Percentiles rank a stretch among this genome's conserved stretches.
Evolutionary conservation across 1,140 invertebrate genomes (phyloP).

Genomic region (Lasaia peninsularis): DNA sequence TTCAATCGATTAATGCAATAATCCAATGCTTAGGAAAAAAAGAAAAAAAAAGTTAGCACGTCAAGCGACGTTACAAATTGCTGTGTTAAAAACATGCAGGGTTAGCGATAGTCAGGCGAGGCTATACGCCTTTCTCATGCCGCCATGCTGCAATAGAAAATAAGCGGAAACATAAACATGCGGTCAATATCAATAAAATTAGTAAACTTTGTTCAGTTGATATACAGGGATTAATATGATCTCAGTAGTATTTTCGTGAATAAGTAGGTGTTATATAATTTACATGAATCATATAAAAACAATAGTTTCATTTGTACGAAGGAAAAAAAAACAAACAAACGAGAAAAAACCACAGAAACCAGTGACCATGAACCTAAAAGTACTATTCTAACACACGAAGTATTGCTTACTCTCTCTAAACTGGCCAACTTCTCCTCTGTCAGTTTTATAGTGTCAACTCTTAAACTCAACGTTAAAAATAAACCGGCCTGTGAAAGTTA

Average conservation of each 20-base stretch:
- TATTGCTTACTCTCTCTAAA: too few relatives aligned
- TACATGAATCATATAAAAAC: too few relatives aligned
- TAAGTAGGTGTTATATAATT: too few relatives aligned
- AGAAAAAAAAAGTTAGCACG: not conserved
- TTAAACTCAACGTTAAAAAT: too few relatives aligned
- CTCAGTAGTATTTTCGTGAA: not conserved
- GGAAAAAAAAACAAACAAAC: too few relatives aligned
- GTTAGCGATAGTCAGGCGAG: constrained; percentile 29
- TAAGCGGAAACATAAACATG: constrained; percentile 43
- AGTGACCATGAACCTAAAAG: too few relatives aligned
- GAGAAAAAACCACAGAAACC: too few relatives aligned
- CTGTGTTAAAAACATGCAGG: not conserved
- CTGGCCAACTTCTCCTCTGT: too few relatives aligned
- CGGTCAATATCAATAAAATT: constrained; percentile 23
- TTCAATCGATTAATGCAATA: not conserved
- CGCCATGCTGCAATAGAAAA: constrained; percentile 66
- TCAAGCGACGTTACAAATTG: not conserved
- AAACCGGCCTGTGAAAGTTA: too few relatives aligned
- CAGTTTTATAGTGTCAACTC: too few relatives aligned
- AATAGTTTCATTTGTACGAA: too few relatives aligned
- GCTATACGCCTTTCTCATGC: constrained; percentile 56
- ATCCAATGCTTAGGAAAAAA: not conserved
- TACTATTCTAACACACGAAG: too few relatives aligned
- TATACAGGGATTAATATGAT: constrained; percentile 3
- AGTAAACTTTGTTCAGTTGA: not conserved